A percentile compares a stretch with the other conserved stretches of the same genome.
Conservation (phyloP, 2,888 invertebrate species). For the Ceratothoa steindachneri region DNA sequence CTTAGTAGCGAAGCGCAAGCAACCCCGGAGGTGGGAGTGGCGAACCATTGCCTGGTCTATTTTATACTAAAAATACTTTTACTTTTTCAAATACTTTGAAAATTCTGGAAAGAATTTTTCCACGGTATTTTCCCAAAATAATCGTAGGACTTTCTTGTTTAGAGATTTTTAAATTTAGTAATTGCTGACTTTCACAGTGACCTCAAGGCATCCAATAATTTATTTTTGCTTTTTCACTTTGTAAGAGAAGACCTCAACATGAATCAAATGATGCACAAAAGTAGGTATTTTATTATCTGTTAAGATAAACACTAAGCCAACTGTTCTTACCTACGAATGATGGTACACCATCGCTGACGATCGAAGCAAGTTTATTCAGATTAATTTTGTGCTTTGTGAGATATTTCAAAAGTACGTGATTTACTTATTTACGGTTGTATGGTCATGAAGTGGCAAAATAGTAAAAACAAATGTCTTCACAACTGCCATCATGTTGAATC, state of each 20-base stretch:
- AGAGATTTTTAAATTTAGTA: background rate
- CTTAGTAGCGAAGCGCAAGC: background rate
- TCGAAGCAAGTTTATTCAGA: background rate
- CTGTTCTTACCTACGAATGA: background rate
- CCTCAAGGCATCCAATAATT: background rate
- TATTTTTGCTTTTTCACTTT: background rate
- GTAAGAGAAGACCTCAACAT: background rate
- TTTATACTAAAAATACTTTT: background rate
- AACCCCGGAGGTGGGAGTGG: too few species aligned
- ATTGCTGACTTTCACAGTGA: background rate
- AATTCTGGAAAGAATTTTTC: background rate
- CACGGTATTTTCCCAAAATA: background rate
- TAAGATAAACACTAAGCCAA: background rate
- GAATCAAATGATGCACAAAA: background rate
- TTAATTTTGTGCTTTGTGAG: background rate
- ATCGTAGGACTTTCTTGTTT: background rate
- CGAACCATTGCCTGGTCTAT: background rate
- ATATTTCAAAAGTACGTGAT: background rate
- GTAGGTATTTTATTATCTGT: background rate
- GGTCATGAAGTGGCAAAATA: background rate
- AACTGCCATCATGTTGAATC: background rate
- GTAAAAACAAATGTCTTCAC: background rate
- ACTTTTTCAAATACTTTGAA: background rate
- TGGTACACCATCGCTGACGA: background rate
- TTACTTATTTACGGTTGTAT: background rate